A percentile compares a stretch with the other conserved stretches of the same genome.
phyloP scores from a whole-genome alignment of 2,888 invertebrate genomes.

The Phrixothrix hirtus region DNA sequence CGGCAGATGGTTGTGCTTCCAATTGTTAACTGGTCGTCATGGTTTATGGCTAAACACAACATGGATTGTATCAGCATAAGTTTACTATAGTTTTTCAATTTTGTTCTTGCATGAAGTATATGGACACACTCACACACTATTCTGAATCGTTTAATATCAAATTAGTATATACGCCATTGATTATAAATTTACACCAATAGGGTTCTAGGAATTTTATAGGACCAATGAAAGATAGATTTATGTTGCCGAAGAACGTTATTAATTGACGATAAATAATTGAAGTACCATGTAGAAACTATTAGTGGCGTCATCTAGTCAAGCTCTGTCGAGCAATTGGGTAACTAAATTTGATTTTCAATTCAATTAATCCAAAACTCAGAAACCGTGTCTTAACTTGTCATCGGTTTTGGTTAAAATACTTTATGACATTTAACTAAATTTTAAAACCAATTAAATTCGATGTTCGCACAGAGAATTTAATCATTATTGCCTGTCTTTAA shows the following conservation, averaged over 20 bases:
- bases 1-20: conserved; percentile 54
- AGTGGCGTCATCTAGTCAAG: conserved; percentile 34
- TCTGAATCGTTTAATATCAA: conserved; percentile 54
- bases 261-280: conserved; percentile 32
- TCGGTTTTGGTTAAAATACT: background rate
- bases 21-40: conserved; percentile 54
- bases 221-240: conserved; percentile 33
- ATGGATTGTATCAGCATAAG: conserved; percentile 41
- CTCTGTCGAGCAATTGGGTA: conserved; percentile 21
- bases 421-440: background rate
- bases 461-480: too few species aligned
- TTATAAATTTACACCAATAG: conserved; percentile 37
- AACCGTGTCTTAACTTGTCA: conserved; percentile 17
- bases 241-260: conserved; percentile 19
- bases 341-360: conserved; percentile 24
- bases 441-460: too few species aligned
- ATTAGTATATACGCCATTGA: conserved; percentile 54
- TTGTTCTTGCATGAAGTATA: conserved; percentile 15
- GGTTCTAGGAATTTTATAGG: conserved; percentile 23
- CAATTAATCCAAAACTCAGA: conserved; percentile 12
- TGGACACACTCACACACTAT: conserved; percentile 37
- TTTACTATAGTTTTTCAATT: conserved; percentile 34
- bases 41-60: conserved; percentile 53
- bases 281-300: conserved; percentile 32
- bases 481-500: too few species aligned